Conservation (phyloP, 1,140 invertebrate species). For the Coelopa frigida region DNA sequence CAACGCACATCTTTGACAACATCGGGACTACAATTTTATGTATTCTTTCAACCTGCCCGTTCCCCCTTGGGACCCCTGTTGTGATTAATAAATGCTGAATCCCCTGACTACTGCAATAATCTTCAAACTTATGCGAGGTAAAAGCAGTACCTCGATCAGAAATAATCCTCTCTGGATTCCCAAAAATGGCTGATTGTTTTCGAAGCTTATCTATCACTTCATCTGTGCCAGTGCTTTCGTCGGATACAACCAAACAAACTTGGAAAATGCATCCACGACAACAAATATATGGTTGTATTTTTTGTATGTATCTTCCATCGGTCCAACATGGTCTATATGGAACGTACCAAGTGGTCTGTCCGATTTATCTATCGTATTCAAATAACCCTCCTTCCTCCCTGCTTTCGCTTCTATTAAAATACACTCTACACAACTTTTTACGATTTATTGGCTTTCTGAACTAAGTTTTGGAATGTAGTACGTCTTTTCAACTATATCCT, state of each 20-base stretch:
- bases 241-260: constrained; percentile 42
- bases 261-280: constrained; percentile 41
- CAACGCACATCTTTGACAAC: constrained; percentile 27
- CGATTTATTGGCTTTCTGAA: constrained; percentile 25
- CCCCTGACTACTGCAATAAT: too few relatives aligned
- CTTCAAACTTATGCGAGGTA: constrained; percentile 21
- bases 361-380: constrained; percentile 30
- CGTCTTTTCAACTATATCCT: not conserved
- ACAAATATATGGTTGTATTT: constrained; percentile 41
- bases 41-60: constrained; percentile 23
- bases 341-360: constrained; percentile 24
- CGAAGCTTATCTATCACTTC: constrained; percentile 17
- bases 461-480: not conserved
- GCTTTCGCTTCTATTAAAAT: constrained; percentile 23
- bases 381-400: constrained; percentile 41
- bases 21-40: constrained; percentile 27
- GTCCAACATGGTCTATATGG: constrained; percentile 25
- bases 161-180: constrained; percentile 35
- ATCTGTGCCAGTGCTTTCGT: not conserved
- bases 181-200: constrained; percentile 26
- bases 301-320: constrained; percentile 34
- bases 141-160: constrained; percentile 28
- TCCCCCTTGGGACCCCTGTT: constrained; percentile 24
- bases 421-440: constrained; percentile 33
- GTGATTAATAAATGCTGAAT: constrained; percentile 19